Conservation (phyloP, 2,888 invertebrate genomes). For the Nomada goodeniana region DNA sequence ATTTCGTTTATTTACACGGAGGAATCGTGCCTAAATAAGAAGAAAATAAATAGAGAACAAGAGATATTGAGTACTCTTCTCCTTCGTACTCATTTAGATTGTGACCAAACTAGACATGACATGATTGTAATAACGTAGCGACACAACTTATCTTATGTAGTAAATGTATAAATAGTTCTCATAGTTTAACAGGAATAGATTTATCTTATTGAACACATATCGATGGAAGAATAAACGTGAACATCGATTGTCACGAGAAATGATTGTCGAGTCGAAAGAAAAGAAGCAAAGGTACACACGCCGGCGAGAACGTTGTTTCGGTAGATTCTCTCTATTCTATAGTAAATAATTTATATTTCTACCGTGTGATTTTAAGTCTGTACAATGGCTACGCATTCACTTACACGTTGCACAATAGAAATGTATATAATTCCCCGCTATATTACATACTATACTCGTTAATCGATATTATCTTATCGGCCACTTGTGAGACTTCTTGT, state of each 20-base stretch:
- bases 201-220: constrained; percentile 33
- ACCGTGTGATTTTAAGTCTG: constrained; percentile 57
- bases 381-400: constrained; percentile 44
- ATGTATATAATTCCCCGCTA: constrained; percentile 54
- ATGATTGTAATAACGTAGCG: constrained; percentile 49
- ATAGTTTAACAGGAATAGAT: constrained; percentile 44
- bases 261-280: constrained; percentile 8
- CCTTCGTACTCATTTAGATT: constrained; percentile 59
- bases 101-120: constrained; percentile 61
- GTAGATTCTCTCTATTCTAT: constrained; percentile 52
- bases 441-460: constrained; percentile 40
- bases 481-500: constrained; percentile 23
- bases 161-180: constrained; percentile 55
- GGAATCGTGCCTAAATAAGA: background rate
- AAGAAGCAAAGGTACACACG: background rate
- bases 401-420: constrained; percentile 40
- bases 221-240: background rate
- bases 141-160: constrained; percentile 41
- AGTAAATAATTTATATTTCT: constrained; percentile 63
- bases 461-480: constrained; percentile 32
- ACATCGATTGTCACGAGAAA: background rate
- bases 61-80: constrained; percentile 68
- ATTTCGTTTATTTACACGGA: constrained; percentile 4
- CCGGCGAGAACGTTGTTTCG: constrained; percentile 23
- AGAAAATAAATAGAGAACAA: background rate